phyloP scores from a whole-genome alignment of 2,113 vertebrate genomes.

The Speoplatyrhinus poulsoni region DNA sequence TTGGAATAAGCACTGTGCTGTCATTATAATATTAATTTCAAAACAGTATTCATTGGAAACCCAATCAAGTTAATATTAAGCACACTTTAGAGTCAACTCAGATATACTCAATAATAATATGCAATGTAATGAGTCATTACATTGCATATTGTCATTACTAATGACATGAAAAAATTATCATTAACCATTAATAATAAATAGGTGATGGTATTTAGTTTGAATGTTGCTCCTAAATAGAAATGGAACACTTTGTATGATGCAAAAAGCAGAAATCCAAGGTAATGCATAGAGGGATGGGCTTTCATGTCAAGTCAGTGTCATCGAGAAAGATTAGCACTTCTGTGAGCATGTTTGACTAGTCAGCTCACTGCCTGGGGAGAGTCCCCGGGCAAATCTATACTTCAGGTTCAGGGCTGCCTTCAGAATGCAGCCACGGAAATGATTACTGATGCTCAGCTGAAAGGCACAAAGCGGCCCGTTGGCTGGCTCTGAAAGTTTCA shows the following conservation, averaged over 20 bases:
- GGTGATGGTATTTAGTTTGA: background rate
- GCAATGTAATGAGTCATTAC: too few species aligned
- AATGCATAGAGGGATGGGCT: conserved; percentile 63
- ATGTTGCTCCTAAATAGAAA: conserved; percentile 8
- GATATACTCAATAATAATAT: too few species aligned
- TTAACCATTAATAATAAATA: background rate
- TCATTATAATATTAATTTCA: background rate
- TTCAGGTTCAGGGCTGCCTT: conserved; percentile 72
- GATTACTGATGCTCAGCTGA: conserved; percentile 71
- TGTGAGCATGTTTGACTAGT: conserved; percentile 81
- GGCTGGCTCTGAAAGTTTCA: conserved; percentile 70
- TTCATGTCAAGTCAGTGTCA: conserved; percentile 82
- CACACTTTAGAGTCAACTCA: background rate
- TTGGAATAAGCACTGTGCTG: background rate
- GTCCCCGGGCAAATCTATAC: conserved; percentile 83
- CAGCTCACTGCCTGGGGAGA: conserved; percentile 82
- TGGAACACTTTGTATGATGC: conserved; percentile 33
- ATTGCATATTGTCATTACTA: too few species aligned
- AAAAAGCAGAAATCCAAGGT: conserved; percentile 22
- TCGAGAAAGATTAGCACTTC: conserved; percentile 82
- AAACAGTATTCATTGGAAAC: too few species aligned
- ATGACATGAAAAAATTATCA: too few species aligned
- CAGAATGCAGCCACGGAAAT: conserved; percentile 77
- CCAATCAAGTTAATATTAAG: too few species aligned
- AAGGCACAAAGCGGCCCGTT: conserved; percentile 67